These are phyloP conservation scores for Gobio gobio DNA, from an alignment of 2,113 vertebrate species.

Conservation along the genomic window DNA sequence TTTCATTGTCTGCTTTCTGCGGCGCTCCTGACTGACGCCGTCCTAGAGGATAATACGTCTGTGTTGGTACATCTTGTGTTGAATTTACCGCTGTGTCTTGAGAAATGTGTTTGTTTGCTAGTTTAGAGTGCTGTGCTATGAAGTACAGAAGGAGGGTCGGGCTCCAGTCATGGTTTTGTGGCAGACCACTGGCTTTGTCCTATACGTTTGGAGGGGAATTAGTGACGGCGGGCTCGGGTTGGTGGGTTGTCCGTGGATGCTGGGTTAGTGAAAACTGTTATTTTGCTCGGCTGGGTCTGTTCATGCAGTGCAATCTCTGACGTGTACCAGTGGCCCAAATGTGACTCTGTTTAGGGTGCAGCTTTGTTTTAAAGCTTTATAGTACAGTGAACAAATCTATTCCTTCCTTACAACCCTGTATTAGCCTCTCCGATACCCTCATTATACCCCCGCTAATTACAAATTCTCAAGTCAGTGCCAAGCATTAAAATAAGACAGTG, in stretches of 20 bases:
- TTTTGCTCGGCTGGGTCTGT: neutral
- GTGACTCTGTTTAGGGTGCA: neutral
- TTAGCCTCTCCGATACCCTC: constrained; percentile 94
- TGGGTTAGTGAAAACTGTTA: neutral
- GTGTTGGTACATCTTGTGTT: constrained; percentile 63
- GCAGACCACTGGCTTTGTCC: constrained; percentile 63
- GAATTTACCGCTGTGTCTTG: constrained; percentile 65
- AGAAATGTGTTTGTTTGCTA: constrained; percentile 66
- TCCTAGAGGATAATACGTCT: constrained; percentile 61
- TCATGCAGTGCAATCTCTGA: constrained; percentile 4
- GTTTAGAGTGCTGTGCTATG: constrained; percentile 67
- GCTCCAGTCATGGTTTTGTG: constrained; percentile 68
- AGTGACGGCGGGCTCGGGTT: constrained; percentile 56
- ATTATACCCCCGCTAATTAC: constrained; percentile 99
- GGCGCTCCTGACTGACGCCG: constrained; percentile 56
- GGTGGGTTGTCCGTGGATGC: neutral
- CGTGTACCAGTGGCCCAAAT: constrained; percentile 34
- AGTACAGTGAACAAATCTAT: constrained; percentile 79
- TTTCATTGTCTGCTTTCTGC: constrained; percentile 49
- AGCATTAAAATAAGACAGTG: constrained; percentile 95
- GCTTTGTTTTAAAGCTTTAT: constrained; percentile 51
- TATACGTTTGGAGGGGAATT: constrained; percentile 71
- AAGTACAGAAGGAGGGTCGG: constrained; percentile 71
- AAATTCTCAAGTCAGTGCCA: constrained; percentile 96
- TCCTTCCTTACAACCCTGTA: constrained; percentile 82